A percentile compares a stretch with the other conserved stretches of the same genome.
phyloP scores from a whole-genome alignment of 2,113 vertebrate species.

The Pachypanchax playfairii region DNA sequence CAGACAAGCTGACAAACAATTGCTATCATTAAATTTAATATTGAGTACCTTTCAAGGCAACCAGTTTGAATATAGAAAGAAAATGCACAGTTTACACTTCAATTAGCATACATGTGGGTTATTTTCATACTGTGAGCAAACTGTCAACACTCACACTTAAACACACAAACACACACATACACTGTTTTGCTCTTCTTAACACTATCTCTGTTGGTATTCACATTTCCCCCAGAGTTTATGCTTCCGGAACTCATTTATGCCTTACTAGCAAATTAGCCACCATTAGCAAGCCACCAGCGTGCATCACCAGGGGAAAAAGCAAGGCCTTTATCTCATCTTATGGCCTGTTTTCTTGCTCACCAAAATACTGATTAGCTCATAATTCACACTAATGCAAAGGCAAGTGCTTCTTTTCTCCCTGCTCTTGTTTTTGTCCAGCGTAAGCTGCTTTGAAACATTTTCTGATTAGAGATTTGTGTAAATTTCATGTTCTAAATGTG shows the following conservation, averaged over 20 bases:
- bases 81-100: constrained; percentile 10
- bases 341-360: constrained; percentile 60
- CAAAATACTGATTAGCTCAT: constrained; percentile 66
- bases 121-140: constrained; percentile 14
- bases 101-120: constrained; percentile 2
- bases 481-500: neutral
- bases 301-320: constrained; percentile 62
- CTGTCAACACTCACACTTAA: neutral
- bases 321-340: constrained; percentile 59
- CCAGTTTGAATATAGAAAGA: constrained; percentile 8
- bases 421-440: constrained; percentile 15
- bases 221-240: constrained; percentile 57
- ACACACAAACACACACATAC: constrained; percentile 23
- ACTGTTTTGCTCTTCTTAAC: neutral
- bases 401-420: constrained; percentile 25
- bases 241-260: constrained; percentile 75
- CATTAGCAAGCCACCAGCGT: constrained; percentile 63
- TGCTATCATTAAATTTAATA: constrained; percentile 21
- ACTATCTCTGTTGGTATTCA: constrained; percentile 58
- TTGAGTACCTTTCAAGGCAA: constrained; percentile 12
- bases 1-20: constrained; percentile 19
- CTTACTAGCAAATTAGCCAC: constrained; percentile 74
- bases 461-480: too few relatives aligned
- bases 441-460: too few relatives aligned
- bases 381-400: constrained; percentile 66